A percentile compares a stretch with the other conserved stretches of the same genome.
Evolutionary conservation across 37 sponge, comb jelly and placozoan genomes (phyloP).

Genomic region (Ianthella basta): DNA sequence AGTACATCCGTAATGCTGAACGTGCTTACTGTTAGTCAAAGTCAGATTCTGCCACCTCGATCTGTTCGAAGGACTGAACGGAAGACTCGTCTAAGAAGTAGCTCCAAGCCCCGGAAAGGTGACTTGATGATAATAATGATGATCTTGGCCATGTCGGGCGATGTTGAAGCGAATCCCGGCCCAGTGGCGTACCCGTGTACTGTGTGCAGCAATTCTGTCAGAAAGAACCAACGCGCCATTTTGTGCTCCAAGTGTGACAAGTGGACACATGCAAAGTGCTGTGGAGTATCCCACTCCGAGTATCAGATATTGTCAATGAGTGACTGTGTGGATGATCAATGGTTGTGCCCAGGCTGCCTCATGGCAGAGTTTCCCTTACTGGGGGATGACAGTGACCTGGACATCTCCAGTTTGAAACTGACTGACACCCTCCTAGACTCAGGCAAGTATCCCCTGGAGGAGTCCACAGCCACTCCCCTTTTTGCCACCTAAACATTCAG

Average conservation of each 20-base stretch:
- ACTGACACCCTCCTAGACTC: neutral
- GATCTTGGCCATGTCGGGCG: neutral
- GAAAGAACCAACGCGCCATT: constrained; percentile 2
- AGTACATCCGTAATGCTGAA: constrained; percentile 1
- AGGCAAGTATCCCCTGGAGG: neutral
- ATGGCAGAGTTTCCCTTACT: constrained; percentile 1
- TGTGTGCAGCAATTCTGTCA: neutral
- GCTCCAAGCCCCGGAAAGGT: neutral
- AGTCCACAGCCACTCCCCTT: neutral
- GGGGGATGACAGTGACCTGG: neutral
- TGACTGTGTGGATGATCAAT: neutral
- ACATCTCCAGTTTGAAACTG: neutral
- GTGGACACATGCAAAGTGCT: neutral
- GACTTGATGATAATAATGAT: neutral
- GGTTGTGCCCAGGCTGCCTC: constrained; percentile 2
- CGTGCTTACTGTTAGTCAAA: neutral
- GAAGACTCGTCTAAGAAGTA: neutral
- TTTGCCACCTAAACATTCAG: neutral
- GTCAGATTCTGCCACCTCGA: neutral
- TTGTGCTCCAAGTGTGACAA: neutral
- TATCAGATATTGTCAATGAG: neutral
- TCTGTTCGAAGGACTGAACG: neutral
- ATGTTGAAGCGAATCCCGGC: neutral
- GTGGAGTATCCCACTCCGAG: neutral
- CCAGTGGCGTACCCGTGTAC: neutral